phyloP scores from a whole-genome alignment of 2,113 vertebrate species.

The Platycercus adscitus region DNA sequence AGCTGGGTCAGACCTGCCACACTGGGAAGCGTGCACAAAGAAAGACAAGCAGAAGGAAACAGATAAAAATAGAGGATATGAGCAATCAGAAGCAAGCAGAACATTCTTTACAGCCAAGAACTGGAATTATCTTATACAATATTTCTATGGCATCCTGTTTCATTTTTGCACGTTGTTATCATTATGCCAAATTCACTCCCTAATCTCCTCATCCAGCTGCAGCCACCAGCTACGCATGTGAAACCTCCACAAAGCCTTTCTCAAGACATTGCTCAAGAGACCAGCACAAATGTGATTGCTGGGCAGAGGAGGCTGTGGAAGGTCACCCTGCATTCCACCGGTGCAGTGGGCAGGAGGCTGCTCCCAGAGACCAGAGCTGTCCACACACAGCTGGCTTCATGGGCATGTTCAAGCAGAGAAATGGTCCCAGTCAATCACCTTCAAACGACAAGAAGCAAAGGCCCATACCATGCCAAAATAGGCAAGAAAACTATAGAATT shows the following conservation, averaged over 20 bases:
- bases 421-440: not conserved
- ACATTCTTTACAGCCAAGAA: constrained; percentile 24
- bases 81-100: constrained; percentile 20
- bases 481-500: not conserved
- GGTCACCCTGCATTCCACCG: rapidly evolving
- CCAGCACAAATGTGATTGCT: not conserved
- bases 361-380: not conserved
- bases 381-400: rapidly evolving
- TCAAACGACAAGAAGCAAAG: not conserved
- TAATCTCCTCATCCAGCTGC: not conserved
- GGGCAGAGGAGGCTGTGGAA: not conserved
- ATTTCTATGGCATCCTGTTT: constrained; percentile 34
- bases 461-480: not conserved
- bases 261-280: not conserved
- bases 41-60: constrained; percentile 37
- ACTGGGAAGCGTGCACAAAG: constrained; percentile 15
- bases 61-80: constrained; percentile 41
- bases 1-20: constrained; percentile 21
- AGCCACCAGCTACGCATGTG: not conserved
- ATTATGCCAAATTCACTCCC: not conserved
- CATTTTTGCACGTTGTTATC: constrained; percentile 32
- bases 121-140: not conserved
- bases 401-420: not conserved
- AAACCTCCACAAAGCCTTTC: not conserved
- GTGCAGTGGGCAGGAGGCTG: not conserved